These are phyloP conservation scores for Cossypha heuglini DNA, from an alignment of 2,797 vertebrate species.

Conservation along the genomic window DNA sequence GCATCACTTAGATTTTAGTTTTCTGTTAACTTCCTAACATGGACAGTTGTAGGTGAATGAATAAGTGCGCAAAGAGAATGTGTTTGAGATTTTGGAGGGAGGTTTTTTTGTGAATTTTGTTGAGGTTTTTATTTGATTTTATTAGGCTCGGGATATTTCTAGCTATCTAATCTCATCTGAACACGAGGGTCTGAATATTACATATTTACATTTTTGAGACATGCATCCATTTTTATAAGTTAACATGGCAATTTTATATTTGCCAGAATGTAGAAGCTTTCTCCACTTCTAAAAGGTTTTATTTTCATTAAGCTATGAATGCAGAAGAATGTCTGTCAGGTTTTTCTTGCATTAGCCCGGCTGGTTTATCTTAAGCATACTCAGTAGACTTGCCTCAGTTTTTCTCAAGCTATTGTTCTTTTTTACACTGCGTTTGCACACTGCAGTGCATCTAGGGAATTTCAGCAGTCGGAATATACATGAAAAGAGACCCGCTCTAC, in stretches of 20 bases:
- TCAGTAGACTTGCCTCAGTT: constrained; percentile 69
- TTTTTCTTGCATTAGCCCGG: background rate
- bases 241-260: background rate
- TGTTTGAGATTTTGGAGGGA: background rate
- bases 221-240: constrained; percentile 18
- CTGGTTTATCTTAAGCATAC: constrained; percentile 55
- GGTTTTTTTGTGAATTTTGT: background rate
- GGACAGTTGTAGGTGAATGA: background rate
- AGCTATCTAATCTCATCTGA: background rate
- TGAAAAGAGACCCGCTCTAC: constrained; percentile 82
- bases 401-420: constrained; percentile 80
- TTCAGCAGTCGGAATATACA: constrained; percentile 81
- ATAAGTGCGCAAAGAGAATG: background rate
- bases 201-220: background rate
- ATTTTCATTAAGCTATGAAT: constrained; percentile 56
- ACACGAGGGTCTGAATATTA: background rate
- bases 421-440: constrained; percentile 70
- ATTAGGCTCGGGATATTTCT: background rate
- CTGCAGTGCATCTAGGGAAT: constrained; percentile 77
- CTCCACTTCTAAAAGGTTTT: constrained; percentile 1
- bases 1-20: background rate
- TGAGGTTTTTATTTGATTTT: background rate
- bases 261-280: background rate
- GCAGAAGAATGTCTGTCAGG: background rate
- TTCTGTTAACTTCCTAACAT: background rate